Percentiles rank a stretch among this genome's conserved stretches.
Evolutionary conservation across 2,888 invertebrate species (phyloP).

Genomic region (Antheraea assamensis): DNA sequence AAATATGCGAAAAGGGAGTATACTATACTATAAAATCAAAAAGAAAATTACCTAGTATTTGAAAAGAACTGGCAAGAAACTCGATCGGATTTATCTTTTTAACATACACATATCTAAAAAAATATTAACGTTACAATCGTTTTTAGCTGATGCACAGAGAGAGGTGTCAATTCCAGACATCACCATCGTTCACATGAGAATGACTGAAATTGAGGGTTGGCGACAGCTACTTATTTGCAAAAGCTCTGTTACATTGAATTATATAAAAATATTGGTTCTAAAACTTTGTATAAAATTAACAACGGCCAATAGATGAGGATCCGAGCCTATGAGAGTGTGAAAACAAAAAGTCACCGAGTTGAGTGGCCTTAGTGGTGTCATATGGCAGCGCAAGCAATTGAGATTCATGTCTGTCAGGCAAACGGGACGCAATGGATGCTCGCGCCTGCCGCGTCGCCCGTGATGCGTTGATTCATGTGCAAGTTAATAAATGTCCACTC

Average conservation of each 20-base stretch:
- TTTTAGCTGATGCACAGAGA: too few species aligned
- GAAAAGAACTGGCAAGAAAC: too few species aligned
- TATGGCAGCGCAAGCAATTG: constrained; percentile 44
- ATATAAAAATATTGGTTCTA: neutral
- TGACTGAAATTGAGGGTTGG: too few species aligned
- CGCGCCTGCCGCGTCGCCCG: too few species aligned
- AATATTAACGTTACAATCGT: too few species aligned
- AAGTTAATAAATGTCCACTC: constrained; percentile 44
- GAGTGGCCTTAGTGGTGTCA: constrained; percentile 25
- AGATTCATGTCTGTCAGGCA: constrained; percentile 56
- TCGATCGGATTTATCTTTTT: too few species aligned
- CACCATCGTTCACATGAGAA: too few species aligned
- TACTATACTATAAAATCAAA: too few species aligned
- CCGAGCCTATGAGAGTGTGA: constrained; percentile 14
- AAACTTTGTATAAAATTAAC: constrained; percentile 9
- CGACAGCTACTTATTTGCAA: neutral
- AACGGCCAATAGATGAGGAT: constrained; percentile 8
- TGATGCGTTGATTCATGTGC: constrained; percentile 48
- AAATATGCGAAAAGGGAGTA: too few species aligned
- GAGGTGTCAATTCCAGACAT: too few species aligned
- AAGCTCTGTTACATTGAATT: neutral
- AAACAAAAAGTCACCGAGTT: constrained; percentile 16
- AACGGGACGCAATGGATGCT: constrained; percentile 24
- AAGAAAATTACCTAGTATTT: too few species aligned
- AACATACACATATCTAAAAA: too few species aligned